Conservation (phyloP, 2,888 invertebrate genomes). For the Dorcus parallelipipedus region DNA sequence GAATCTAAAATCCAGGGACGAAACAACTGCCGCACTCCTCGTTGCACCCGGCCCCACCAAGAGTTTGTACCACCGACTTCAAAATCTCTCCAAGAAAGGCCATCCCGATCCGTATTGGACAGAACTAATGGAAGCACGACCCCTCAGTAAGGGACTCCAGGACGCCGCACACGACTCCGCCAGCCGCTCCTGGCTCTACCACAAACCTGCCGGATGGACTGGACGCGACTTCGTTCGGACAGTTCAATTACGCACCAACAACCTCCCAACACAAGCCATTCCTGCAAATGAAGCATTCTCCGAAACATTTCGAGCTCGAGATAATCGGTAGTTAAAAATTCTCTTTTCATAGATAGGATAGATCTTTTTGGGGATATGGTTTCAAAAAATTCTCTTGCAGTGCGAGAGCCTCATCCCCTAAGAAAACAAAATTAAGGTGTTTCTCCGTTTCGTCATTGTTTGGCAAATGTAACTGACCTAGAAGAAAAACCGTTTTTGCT, state of each 20-base stretch:
- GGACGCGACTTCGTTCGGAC: conserved; percentile 20
- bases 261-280: conserved; percentile 16
- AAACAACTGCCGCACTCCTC: not conserved
- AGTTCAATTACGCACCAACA: conserved; percentile 14
- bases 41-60: not conserved
- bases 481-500: too few relatives aligned
- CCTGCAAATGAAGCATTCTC: too few relatives aligned
- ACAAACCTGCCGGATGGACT: conserved; percentile 21
- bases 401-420: too few relatives aligned
- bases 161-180: conserved; percentile 16
- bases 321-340: too few relatives aligned
- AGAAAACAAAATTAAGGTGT: too few relatives aligned
- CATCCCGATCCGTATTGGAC: conserved; percentile 6
- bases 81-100: not conserved
- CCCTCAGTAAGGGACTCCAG: conserved; percentile 17
- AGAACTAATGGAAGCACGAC: not conserved
- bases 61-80: not conserved
- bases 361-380: too few relatives aligned
- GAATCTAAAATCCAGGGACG: not conserved
- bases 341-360: too few relatives aligned
- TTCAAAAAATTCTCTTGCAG: too few relatives aligned
- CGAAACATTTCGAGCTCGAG: too few relatives aligned
- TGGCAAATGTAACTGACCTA: too few relatives aligned
- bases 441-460: too few relatives aligned
- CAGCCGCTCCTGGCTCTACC: conserved; percentile 21